Evolutionary conservation across 2,797 vertebrate species (phyloP).

Genomic region (Rhyacichthys aspro): DNA sequence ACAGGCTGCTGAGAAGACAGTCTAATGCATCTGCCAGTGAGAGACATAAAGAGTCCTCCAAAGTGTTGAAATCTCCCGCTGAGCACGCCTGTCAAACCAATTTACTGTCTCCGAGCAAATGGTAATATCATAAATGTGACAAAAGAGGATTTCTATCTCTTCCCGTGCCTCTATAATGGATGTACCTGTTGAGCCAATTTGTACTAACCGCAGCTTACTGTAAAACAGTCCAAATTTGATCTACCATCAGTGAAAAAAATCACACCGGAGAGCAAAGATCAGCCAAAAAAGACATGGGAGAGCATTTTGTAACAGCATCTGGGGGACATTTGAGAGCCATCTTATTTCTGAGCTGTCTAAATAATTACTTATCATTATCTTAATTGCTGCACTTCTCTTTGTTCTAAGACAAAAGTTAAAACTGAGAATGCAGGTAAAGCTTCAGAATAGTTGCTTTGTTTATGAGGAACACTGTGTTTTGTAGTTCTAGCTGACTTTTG

Average conservation of each 20-base stretch:
- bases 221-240: slow-evolving; percentile 48
- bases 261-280: slow-evolving; percentile 31
- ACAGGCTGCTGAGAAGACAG: slow-evolving; percentile 30
- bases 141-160: slow-evolving; percentile 32
- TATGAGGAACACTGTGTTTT: slow-evolving; percentile 3
- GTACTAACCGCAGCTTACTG: slow-evolving; percentile 32
- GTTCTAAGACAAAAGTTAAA: too few species aligned
- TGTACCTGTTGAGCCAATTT: slow-evolving; percentile 54
- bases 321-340: slow-evolving; percentile 37
- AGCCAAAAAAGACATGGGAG: slow-evolving; percentile 31
- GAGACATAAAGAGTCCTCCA: slow-evolving; percentile 75
- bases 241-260: slow-evolving; percentile 39
- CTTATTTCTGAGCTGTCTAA: slow-evolving; percentile 29
- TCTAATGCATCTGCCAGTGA: slow-evolving; percentile 67
- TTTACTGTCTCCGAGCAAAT: slow-evolving; percentile 48
- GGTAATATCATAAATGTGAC: slow-evolving; percentile 62
- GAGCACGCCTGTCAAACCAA: slow-evolving; percentile 42
- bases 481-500: slow-evolving; percentile 1
- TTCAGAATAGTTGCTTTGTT: slow-evolving; percentile 4
- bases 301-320: slow-evolving; percentile 41
- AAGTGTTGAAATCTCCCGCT: slow-evolving; percentile 69
- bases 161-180: slow-evolving; percentile 42
- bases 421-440: too few species aligned
- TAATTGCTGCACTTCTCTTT: slow-evolving; percentile 14
- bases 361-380: slow-evolving; percentile 42